These are phyloP conservation scores for Lemur catta DNA, from an alignment of 2,797 vertebrate genomes.

Conservation along the genomic window DNA sequence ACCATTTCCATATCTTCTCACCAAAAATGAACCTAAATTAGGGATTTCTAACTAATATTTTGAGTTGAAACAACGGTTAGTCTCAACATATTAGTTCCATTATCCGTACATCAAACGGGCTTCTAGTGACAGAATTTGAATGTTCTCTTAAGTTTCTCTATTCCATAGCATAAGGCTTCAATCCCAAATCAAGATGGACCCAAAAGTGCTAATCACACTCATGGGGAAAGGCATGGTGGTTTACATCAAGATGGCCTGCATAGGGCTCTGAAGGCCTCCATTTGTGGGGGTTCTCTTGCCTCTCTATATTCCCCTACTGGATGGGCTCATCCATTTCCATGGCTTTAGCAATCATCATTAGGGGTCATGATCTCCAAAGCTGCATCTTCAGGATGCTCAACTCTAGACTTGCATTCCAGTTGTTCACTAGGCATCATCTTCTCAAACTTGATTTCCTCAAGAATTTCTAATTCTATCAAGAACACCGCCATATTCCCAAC, in stretches of 20 bases:
- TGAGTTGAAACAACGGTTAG: not conserved
- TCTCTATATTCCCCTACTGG: not conserved
- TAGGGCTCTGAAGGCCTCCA: not conserved
- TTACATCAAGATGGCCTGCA: not conserved
- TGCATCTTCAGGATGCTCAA: not conserved
- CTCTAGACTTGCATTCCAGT: not conserved
- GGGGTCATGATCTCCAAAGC: not conserved
- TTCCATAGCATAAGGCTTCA: not conserved
- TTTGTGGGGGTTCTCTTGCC: not conserved
- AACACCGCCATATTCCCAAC: not conserved
- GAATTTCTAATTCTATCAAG: not conserved
- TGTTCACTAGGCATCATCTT: not conserved
- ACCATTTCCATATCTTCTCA: not conserved
- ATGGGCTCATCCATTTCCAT: not conserved
- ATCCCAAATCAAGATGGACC: not conserved
- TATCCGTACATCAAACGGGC: not conserved
- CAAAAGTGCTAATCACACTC: not conserved
- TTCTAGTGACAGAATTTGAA: not conserved
- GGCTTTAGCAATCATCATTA: not conserved
- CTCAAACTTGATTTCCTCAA: not conserved
- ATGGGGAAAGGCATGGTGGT: not conserved
- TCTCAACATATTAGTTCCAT: not conserved
- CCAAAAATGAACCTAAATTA: not conserved
- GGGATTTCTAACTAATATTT: not conserved
- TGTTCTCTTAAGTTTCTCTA: not conserved